Evolutionary conservation across 2,888 invertebrate genomes (phyloP), one percentile per base, ranked within the genome.

Genomic region (Heliconius cydno): DNA sequence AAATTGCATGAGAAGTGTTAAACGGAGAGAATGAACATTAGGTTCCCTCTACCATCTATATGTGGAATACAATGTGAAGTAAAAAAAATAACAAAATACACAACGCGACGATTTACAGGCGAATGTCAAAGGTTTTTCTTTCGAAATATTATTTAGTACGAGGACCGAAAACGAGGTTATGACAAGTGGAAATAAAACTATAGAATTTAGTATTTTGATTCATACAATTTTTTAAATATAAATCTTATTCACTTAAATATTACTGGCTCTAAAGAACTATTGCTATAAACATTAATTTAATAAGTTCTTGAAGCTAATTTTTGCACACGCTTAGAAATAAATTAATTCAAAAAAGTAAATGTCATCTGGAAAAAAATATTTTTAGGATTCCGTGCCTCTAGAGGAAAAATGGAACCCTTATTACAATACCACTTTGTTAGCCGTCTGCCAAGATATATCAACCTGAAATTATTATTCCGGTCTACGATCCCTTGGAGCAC

Each of bases 171-270:
- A 41, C 25, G 13, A 25, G 68, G 68, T 68, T 41, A 15, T n/a
- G n/a, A 68, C 68, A 68, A 68, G 41, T 68, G 25, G 38, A n/a
- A n/a, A 68, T 25, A 68, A 34, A 67, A 67, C 30, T 34, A 34
- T 22, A 15, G 3, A n/a, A 41, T 41, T 38, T 41, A 41, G n/a
- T 68, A 25, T 68, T 41, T 41, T 13, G 25, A 25, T 13, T 38
- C 41, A 68, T 41, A 68, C 41, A 68, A 25, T 12, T 12, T n/a
- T 41, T n/a, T 3, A 68, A 38, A 68, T 25, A 25, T 41, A 68
- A 41, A 41, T 13, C 10, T 68, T 41, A n/a, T 68, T 25, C n/a
- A 41, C 41, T 41, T n/a, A 68, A 34, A 68, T 68, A 41, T 41
- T 13, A 25, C 41, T 41, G n/a, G 41, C 6, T 68, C n/a, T 41